Base-by-base conservation (phyloP, 2,113 vertebrate genomes). In the Terrapene triunguis region DNA sequence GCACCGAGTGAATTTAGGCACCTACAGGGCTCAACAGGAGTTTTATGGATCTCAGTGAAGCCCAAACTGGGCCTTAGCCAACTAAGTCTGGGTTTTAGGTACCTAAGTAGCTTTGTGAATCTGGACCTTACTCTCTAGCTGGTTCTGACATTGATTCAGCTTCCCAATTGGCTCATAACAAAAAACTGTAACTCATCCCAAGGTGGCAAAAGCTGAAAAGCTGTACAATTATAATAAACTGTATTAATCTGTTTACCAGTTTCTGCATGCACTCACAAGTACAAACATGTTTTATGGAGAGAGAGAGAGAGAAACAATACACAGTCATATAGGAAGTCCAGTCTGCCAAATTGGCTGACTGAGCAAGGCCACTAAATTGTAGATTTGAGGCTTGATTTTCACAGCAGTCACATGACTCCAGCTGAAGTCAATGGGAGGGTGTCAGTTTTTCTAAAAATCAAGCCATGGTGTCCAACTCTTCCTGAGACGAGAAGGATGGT, bases 211-310 rank as follows among this genome's bases (percentile, higher is more conserved):
- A 89, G 38, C 72, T 79, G 82, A 27, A 55, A 87, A 80, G 62
- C 7, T 47, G 10, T 8, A 21, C 4, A 12, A 14, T 57, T 72
- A 29, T 22, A 19, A 90, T 10, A 38, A 92, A 65, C 50, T 24
- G 44, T 3, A 42, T 74, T n/a, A 0, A 65, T 42, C 48, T 84
- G 13, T 44, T 80, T 85, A 12, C 13, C 78, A 72, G 57, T 24
- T 29, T 50, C 79, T 62, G 42, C 14, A 9, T 48, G 54, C 54
- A 14, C 51, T 53, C 80, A n/a, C 48, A 6, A 65, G 22, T 65
- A 47, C 0, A 0, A 74, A 10, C 1, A 0, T 13, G 17, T 32
- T 24, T 1, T 35, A 83, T 72, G 8, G 55, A 29, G 42, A 69
- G 51, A 89, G 29, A 78, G 5, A 0, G 29, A 78, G 5, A 0